Base-by-base conservation (phyloP, 2,888 invertebrate genomes). In the Scaptomyza polygonia region DNA sequence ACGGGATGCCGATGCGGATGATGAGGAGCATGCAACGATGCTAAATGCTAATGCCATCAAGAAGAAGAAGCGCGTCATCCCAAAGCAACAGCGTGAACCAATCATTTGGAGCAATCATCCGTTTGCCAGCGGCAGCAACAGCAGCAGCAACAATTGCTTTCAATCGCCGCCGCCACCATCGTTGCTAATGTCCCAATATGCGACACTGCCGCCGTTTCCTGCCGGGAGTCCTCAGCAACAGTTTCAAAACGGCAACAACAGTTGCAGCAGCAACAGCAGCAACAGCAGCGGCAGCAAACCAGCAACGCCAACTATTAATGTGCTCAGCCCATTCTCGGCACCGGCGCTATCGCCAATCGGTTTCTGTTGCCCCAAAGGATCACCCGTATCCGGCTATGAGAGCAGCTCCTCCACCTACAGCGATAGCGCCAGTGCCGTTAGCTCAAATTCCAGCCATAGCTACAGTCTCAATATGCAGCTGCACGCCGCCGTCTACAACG, bases 381-480 rank as follows among this genome's bases (percentile, higher is more conserved):
- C 89, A 36, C 90, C 90, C 68, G 90, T 91, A 39, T 92, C 90
- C 53, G 92, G 91, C 56, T 92, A 91, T 88, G 92, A 90, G 89
- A 93, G 90, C 73, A 91, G 90, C 69, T 90, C 91, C 18, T 92
- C 89, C 71, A 91, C 87, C 79, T 92, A 91, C 76, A 92, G 92
- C 68, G 91, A 92, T 66, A 87, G 70, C 56, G 81, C 86, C 44
- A 49, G 49, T 14, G 36, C 36, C n/a, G 68, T 61, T 49, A 73
- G 67, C 57, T 55, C 55, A 77, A 53, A 59, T 30, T 68, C 75
- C 49, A 76, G 48, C 25, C 63, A 75, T 54, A 67, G 79, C 62
- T 93, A 93, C 86, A 93, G 92, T 84, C 86, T 93, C 82, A 93
- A 93, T 79, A 91, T 93, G 85, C 93, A 93, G 90, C 88, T 93